These are phyloP conservation scores for Chiloscyllium plagiosum DNA, from an alignment of 2,113 vertebrate species.

Conservation along the genomic window DNA sequence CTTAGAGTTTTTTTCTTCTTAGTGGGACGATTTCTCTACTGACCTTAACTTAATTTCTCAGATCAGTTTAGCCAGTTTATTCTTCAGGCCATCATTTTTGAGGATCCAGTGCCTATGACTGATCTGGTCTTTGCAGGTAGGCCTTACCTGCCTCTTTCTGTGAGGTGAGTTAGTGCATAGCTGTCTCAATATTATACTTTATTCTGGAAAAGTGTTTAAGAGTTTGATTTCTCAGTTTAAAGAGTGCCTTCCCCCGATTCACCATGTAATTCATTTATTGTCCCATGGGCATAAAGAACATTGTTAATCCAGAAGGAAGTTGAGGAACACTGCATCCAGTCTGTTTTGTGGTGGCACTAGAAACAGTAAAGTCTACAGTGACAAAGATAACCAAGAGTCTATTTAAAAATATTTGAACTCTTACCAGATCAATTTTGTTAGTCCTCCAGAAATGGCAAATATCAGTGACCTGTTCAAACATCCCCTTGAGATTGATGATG, in stretches of 20 bases:
- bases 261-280: neutral
- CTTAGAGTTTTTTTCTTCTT: no score
- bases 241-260: no score
- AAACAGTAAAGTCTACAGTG: neutral
- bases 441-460: constrained; percentile 69
- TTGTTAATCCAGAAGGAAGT: neutral
- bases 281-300: neutral
- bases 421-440: constrained; percentile 79
- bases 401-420: neutral
- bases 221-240: neutral
- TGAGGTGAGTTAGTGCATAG: neutral
- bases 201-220: neutral
- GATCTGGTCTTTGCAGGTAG: neutral
- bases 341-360: neutral
- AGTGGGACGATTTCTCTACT: no score
- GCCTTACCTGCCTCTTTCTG: neutral
- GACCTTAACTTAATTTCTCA: no score
- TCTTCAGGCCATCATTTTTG: neutral
- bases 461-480: constrained; percentile 80
- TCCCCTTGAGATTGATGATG: constrained; percentile 83
- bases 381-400: neutral
- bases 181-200: neutral
- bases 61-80: no score
- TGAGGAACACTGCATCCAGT: neutral
- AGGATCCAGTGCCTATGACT: neutral